Percentiles rank a stretch among this genome's conserved stretches.
These are phyloP conservation scores for Meganola albula DNA, from an alignment of 2,888 invertebrate species.

Conservation along the genomic window DNA sequence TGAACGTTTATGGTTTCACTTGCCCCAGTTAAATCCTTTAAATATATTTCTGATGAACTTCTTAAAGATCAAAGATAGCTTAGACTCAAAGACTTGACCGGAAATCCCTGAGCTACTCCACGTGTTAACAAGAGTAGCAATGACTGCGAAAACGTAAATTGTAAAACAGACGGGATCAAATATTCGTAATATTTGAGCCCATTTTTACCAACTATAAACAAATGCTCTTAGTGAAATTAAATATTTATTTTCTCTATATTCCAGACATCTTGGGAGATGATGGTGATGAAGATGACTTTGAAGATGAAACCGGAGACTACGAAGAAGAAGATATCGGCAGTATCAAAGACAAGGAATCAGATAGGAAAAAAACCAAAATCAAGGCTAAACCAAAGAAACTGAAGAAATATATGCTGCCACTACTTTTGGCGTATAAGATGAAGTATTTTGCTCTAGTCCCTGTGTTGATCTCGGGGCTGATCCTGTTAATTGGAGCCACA, in stretches of 20 bases:
- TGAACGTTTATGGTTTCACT: too few species aligned
- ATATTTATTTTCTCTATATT: constrained; percentile 23
- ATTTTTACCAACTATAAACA: too few species aligned
- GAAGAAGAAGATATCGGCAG: constrained; percentile 37
- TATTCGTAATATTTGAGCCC: too few species aligned
- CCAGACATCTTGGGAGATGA: constrained; percentile 62
- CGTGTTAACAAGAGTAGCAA: too few species aligned
- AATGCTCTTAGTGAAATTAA: not conserved
- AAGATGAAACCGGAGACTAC: constrained; percentile 42
- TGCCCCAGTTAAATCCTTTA: too few species aligned
- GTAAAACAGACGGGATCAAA: too few species aligned
- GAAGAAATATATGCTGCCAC: constrained; percentile 84
- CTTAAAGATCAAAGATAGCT: too few species aligned
- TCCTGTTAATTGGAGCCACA: constrained; percentile 86
- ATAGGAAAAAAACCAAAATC: constrained; percentile 37
- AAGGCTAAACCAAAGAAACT: constrained; percentile 76
- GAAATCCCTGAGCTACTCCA: too few species aligned
- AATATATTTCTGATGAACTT: too few species aligned
- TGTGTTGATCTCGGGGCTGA: constrained; percentile 82
- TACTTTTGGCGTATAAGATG: constrained; percentile 88
- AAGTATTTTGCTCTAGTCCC: constrained; percentile 89
- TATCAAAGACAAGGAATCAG: constrained; percentile 25
- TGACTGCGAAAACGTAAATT: too few species aligned
- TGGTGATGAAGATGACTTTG: constrained; percentile 50
- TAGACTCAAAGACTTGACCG: too few species aligned